These are phyloP conservation scores for Diplodus sargus DNA, from an alignment of 2,797 vertebrate species.

Conservation along the genomic window DNA sequence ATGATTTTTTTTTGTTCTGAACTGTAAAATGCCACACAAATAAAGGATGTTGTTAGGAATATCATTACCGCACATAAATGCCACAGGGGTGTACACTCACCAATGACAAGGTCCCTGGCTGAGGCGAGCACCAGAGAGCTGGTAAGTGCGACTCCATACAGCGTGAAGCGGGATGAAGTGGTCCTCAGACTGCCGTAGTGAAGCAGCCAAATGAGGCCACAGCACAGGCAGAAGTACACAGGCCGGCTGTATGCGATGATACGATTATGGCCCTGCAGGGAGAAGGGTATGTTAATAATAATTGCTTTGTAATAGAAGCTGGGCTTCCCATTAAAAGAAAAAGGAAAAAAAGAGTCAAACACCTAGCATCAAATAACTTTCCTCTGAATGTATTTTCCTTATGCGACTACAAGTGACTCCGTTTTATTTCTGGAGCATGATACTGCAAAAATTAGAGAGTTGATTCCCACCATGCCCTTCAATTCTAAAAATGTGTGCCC, in stretches of 20 bases:
- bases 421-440: neutral
- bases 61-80: neutral
- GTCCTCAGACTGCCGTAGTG: slow-evolving; percentile 93
- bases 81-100: slow-evolving; percentile 74
- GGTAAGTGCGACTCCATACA: slow-evolving; percentile 95
- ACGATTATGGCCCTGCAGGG: slow-evolving; percentile 94
- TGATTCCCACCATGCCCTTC: neutral
- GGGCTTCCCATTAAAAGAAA: slow-evolving; percentile 4
- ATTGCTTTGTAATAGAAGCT: slow-evolving; percentile 8
- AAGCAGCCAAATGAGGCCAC: slow-evolving; percentile 97
- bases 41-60: neutral
- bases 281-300: slow-evolving; percentile 14
- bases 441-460: neutral
- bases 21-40: neutral
- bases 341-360: neutral
- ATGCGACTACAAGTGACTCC: neutral
- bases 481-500: neutral
- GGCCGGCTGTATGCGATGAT: slow-evolving; percentile 99
- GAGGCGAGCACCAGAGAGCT: slow-evolving; percentile 93
- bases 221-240: slow-evolving; percentile 99
- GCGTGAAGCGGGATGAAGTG: slow-evolving; percentile 88
- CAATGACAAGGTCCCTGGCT: slow-evolving; percentile 95
- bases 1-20: neutral
- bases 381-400: neutral
- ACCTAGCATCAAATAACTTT: neutral